Evolutionary conservation across 2,888 invertebrate species (phyloP).

Genomic region (Incurvaria masculella): DNA sequence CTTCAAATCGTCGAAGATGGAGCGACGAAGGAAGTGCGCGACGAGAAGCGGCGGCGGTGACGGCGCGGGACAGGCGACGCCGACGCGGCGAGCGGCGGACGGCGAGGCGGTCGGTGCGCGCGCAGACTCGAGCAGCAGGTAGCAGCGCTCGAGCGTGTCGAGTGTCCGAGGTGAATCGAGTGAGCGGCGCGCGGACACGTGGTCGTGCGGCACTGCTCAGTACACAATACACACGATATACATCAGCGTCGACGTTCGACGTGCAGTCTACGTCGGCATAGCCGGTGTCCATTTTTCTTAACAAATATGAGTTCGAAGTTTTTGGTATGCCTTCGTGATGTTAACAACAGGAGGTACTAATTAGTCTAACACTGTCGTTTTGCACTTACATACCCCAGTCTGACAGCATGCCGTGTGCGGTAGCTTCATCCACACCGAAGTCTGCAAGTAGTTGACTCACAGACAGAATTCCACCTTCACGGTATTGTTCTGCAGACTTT

Average conservation of each 20-base stretch:
- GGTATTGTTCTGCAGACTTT: conserved; percentile 76
- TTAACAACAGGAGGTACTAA: too few relatives aligned
- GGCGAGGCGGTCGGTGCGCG: conserved; percentile 54
- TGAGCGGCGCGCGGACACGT: conserved; percentile 68
- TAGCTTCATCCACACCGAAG: conserved; percentile 66
- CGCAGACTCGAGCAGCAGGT: conserved; percentile 63
- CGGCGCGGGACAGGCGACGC: conserved; percentile 44
- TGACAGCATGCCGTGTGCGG: conserved; percentile 65
- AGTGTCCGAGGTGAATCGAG: conserved; percentile 68
- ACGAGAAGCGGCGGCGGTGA: conserved; percentile 54
- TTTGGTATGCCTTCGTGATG: too few relatives aligned
- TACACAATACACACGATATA: too few relatives aligned
- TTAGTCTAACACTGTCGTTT: too few relatives aligned
- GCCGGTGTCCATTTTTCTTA: too few relatives aligned
- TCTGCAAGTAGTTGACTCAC: conserved; percentile 65
- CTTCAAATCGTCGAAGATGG: conserved; percentile 72
- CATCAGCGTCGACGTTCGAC: too few relatives aligned
- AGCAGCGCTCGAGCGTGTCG: conserved; percentile 74
- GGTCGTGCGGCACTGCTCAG: conserved; percentile 70
- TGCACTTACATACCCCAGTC: conserved; percentile 79
- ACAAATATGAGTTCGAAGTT: too few relatives aligned
- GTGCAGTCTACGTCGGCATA: too few relatives aligned
- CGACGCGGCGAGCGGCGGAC: conserved; percentile 52
- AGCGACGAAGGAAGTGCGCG: conserved; percentile 70
- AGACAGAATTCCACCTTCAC: conserved; percentile 63